Conservation (phyloP, 2,113 vertebrate species). For the Rhodinocichla rosea region DNA sequence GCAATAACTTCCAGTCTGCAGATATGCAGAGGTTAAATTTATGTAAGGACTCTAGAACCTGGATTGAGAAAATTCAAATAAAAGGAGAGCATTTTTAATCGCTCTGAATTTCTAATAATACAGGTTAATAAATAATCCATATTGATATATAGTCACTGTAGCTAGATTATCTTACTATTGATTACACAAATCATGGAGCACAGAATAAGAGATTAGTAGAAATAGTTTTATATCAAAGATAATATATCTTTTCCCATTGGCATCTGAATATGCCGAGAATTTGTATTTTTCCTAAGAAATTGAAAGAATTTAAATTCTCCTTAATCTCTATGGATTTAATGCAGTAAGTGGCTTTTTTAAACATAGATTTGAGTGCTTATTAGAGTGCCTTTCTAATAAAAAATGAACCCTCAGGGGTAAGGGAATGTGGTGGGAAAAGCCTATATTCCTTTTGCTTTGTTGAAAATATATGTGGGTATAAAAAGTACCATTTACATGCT, state of each 20-base stretch:
- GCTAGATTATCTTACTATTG: background rate
- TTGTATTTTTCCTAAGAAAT: background rate
- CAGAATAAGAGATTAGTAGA: background rate
- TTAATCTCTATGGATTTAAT: background rate
- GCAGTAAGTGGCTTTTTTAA: background rate
- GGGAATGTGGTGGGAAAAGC: conserved; percentile 2
- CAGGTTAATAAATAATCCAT: background rate
- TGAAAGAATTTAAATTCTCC: background rate
- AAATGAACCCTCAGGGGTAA: background rate
- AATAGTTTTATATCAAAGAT: background rate
- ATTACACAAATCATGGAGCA: background rate
- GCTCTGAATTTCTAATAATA: background rate
- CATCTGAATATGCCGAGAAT: background rate
- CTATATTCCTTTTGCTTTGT: background rate
- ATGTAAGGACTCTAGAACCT: background rate
- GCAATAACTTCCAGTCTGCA: background rate
- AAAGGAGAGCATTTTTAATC: background rate
- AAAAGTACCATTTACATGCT: background rate
- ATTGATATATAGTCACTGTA: background rate
- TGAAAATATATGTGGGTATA: background rate
- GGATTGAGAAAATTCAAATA: background rate
- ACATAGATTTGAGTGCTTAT: background rate
- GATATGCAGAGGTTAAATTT: background rate
- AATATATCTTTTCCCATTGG: background rate
- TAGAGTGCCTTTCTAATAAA: background rate